Evolutionary conservation across 2,888 invertebrate genomes (phyloP), one percentile per base, ranked within the genome.

Genomic region (Clostera curtula): DNA sequence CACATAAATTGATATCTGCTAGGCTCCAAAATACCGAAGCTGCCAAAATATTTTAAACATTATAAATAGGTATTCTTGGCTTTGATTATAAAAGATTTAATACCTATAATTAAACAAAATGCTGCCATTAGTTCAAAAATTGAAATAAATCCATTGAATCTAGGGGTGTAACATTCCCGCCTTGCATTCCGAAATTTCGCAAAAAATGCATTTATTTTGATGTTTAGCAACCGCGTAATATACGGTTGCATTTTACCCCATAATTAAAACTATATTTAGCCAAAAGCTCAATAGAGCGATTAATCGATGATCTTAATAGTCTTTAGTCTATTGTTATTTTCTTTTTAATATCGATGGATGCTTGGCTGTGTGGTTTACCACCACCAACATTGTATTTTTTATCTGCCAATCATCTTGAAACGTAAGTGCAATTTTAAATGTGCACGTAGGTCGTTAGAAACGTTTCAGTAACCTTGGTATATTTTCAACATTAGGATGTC

Each of bases 191-290:
- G 42, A 34, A 44, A 33, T 25, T 34, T 32, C 11, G 28, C 29
- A 57, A 59, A 62, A 65, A 63, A 40, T 34, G 33, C 53, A 56
- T 52, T 44, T 73, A 77, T 74, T 75, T 72, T 73, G 69, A 65
- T 69, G 43, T 66, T 71, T 62, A 47, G 75, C 77, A 69, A 80
- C 79, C 74, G 36, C 68, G 66, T 76, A 79, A 80, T 76, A 59
- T 55, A 38, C 49, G 61, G 66, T 56, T 68, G 32, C 29, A 31
- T 34, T 36, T 43, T 34, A 63, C 55, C 54, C 52, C 49, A 56
- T 64, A 77, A 82, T 82, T 82, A 82, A 71, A 79, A 73, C 36
- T 19, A 44, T 69, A 76, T 80, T 76, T 70, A 55, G 60, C 37
- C 42, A 41, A 57, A 66, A 59, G 55, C 47, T 59, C 61, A 65